These are phyloP conservation scores for Odontocerum albicorne DNA, from an alignment of 2,888 invertebrate species.

Conservation along the genomic window DNA sequence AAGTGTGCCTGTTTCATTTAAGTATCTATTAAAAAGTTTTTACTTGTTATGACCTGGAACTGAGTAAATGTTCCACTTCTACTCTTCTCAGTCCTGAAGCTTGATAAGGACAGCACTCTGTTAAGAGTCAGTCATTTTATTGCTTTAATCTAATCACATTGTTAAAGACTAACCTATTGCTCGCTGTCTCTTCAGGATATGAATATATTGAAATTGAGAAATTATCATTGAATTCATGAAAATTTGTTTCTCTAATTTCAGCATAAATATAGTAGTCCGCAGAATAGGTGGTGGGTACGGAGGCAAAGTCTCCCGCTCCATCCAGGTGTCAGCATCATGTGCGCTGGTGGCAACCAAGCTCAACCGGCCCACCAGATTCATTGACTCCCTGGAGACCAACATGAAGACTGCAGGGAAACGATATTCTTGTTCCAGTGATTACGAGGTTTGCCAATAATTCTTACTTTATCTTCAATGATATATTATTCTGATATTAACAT, in stretches of 20 bases:
- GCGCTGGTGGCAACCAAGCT: conserved; percentile 67
- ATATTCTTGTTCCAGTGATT: conserved; percentile 51
- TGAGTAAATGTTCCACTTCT: too few relatives aligned
- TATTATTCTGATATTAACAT: background rate
- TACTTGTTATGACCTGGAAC: too few relatives aligned
- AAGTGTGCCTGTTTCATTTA: too few relatives aligned
- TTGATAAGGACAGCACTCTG: too few relatives aligned
- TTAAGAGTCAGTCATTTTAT: too few relatives aligned
- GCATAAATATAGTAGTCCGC: conserved; percentile 70
- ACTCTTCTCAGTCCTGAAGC: too few relatives aligned
- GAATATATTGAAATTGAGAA: background rate
- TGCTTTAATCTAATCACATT: too few relatives aligned
- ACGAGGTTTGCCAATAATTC: conserved; percentile 48
- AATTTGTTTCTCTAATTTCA: conserved; percentile 41
- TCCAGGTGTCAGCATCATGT: conserved; percentile 62
- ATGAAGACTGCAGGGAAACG: conserved; percentile 65
- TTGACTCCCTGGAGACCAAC: conserved; percentile 65
- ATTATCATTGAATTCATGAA: background rate
- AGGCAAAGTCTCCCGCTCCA: conserved; percentile 68
- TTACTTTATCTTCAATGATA: too few relatives aligned
- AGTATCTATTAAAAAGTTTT: too few relatives aligned
- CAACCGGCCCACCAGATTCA: conserved; percentile 62
- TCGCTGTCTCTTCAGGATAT: background rate
- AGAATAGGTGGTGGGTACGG: conserved; percentile 85
- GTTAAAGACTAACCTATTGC: too few relatives aligned